Base-by-base conservation (phyloP, 1,140 invertebrate genomes). In the Macrosteles quadrilineatus region DNA sequence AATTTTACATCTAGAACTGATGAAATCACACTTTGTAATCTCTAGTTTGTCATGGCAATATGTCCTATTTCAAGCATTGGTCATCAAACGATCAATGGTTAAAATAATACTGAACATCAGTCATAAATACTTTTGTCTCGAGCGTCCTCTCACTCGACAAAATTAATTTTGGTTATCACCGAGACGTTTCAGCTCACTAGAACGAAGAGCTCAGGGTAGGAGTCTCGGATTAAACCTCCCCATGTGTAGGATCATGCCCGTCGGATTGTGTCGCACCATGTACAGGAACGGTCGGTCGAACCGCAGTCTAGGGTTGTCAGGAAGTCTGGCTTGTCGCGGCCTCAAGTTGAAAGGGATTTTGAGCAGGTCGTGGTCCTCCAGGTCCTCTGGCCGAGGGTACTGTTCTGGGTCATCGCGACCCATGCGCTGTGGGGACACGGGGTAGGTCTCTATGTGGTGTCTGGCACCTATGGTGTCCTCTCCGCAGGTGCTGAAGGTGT, bases 231-330 rank as follows among this genome's bases (percentile, higher is more conserved):
- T 93, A 80, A 93, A 94, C 76, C 91, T 84, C 53, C 92, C 92
- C 84, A 93, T 91, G 76, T 92, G 90, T 40, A 95, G 81, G 74
- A 95, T 92, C 81, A 94, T 87, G 70, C 92, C 92, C 6, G 91
- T 91, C 1, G 92, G 93, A 80, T 94, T 94, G 77, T 95, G 93
- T 76, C 92, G 84, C 14, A 94, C 90, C 72, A 93, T 91, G 77
- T 91, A 95, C 2, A 95, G 81, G 83, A 95, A 95, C 0, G 93
- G 92, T 76, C 91, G 85, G 72, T 95, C 92, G 75, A 93, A 89
- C 75, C 91, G 87, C 71, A 95, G 83, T 76, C 91, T 83, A 1
- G 88, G 87, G 27, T 87, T 86, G 50, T 92, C 87, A 0, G 88
- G 87, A 0, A 88, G 75, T 50, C 90, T 84, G 0, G 89, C 88